phyloP scores from a whole-genome alignment of 1,140 invertebrate genomes.

The Matsumurasca onukii region DNA sequence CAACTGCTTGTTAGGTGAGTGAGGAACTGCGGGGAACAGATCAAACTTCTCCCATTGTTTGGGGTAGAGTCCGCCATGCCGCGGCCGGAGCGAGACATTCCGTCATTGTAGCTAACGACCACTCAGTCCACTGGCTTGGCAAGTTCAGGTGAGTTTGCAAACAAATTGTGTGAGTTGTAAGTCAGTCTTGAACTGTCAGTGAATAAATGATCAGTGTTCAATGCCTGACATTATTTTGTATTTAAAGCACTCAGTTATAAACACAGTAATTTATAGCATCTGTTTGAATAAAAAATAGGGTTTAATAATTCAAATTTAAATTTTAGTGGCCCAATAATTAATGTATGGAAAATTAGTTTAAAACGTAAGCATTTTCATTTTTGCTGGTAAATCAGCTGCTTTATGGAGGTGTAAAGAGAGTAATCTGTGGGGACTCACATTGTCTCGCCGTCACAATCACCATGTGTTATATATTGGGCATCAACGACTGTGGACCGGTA shows the following conservation, averaged over 20 bases:
- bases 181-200: too few relatives aligned
- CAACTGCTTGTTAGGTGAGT: too few relatives aligned
- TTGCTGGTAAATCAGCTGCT: conserved; percentile 66
- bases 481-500: conserved; percentile 69
- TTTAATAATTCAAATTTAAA: too few relatives aligned
- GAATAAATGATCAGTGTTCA: too few relatives aligned
- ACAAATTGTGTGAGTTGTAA: too few relatives aligned
- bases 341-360: too few relatives aligned
- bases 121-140: conserved; percentile 39
- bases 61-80: conserved; percentile 64
- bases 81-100: conserved; percentile 74
- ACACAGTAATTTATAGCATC: too few relatives aligned
- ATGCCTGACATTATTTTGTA: too few relatives aligned
- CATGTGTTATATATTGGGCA: conserved; percentile 80
- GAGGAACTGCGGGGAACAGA: conserved; percentile 34
- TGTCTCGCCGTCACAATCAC: conserved; percentile 71
- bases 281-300: too few relatives aligned
- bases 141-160: conserved; percentile 47
- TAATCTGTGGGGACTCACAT: conserved; percentile 73
- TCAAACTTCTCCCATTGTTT: conserved; percentile 39
- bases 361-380: too few relatives aligned
- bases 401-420: conserved; percentile 68
- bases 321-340: too few relatives aligned
- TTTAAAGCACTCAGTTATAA: too few relatives aligned
- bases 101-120: conserved; percentile 65